These are phyloP conservation scores for Troilus luridus DNA, from an alignment of 2,888 invertebrate species.

Conservation along the genomic window DNA sequence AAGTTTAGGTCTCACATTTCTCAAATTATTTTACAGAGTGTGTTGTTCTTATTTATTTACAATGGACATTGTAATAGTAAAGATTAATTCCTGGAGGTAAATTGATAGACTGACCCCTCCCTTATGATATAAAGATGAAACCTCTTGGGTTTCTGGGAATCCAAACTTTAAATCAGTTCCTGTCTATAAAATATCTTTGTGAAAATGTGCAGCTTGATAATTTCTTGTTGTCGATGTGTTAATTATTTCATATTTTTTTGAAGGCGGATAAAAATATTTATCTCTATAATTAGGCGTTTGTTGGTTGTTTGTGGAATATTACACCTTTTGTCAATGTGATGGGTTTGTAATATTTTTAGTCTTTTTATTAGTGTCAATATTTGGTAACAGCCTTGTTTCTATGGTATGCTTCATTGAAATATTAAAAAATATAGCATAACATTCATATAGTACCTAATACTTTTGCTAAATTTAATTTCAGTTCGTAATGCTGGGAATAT, in stretches of 20 bases:
- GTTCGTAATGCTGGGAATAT: conserved; percentile 97
- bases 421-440: conserved; percentile 34
- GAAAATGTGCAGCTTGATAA: not conserved
- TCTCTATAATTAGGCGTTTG: not conserved
- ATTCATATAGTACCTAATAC: not conserved
- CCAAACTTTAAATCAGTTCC: not conserved
- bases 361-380: not conserved
- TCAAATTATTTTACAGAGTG: too few species aligned
- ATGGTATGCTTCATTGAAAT: conserved; percentile 45
- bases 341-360: not conserved
- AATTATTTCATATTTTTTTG: too few species aligned
- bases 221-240: not conserved
- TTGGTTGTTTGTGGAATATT: not conserved
- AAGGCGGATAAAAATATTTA: not conserved
- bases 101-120: too few species aligned
- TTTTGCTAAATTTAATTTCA: conserved; percentile 70
- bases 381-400: not conserved
- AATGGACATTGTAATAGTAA: too few species aligned
- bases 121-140: too few species aligned
- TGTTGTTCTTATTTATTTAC: too few species aligned
- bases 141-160: too few species aligned
- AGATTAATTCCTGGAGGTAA: too few species aligned
- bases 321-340: not conserved
- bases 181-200: not conserved
- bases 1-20: too few species aligned